phyloP scores from a whole-genome alignment of 2,113 vertebrate species.

The Turdus rufiventris region DNA sequence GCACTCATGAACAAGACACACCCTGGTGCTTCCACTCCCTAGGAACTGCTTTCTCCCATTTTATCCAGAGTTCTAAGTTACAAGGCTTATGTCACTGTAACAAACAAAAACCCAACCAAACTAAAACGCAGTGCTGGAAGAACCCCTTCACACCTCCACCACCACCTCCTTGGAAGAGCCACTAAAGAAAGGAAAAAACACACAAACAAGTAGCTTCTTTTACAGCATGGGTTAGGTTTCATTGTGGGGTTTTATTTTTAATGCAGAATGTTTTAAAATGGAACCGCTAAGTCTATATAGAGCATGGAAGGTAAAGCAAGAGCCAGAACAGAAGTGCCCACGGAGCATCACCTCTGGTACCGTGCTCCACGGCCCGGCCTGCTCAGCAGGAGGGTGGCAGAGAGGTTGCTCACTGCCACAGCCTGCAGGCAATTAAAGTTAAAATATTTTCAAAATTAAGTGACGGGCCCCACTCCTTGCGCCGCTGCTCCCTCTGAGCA shows the following conservation, averaged over 20 bases:
- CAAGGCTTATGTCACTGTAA: background rate
- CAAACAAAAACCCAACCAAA: background rate
- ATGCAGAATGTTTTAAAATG: background rate
- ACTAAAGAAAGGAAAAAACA: background rate
- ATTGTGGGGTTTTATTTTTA: too few species aligned
- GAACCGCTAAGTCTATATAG: background rate
- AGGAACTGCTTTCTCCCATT: background rate
- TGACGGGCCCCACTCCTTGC: background rate
- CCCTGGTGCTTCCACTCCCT: background rate
- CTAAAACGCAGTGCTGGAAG: background rate
- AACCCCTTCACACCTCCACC: background rate
- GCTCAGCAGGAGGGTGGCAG: background rate
- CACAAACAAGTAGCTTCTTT: background rate
- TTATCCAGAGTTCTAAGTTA: background rate
- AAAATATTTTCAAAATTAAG: background rate
- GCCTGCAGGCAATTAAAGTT: too few species aligned
- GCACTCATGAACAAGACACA: background rate
- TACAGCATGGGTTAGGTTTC: background rate
- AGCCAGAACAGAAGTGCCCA: background rate
- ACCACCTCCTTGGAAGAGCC: background rate
- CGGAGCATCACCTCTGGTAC: background rate
- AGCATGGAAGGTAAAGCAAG: accelerated
- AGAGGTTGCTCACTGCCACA: background rate
- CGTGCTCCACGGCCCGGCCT: accelerated
- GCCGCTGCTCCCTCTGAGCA: background rate